Evolutionary conservation across 2,888 invertebrate genomes (phyloP).

Genomic region (Epiblema foenella): DNA sequence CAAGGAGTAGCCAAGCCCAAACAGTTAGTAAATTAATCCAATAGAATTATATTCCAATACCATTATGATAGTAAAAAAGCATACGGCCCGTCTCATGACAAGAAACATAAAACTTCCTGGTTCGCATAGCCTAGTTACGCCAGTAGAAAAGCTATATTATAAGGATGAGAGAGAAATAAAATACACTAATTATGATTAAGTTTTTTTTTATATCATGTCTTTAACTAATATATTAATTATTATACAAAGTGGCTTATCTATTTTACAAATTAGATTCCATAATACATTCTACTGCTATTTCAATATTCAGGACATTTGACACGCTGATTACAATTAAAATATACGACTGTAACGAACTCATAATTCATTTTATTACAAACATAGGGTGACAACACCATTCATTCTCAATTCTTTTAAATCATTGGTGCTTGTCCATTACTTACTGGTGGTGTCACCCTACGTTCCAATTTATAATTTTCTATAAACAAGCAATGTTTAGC

Average conservation of each 20-base stretch:
- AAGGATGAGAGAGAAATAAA: neutral
- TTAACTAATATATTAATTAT: constrained; percentile 77
- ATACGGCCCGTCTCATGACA: no score
- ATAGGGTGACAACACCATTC: no score
- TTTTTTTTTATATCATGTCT: constrained; percentile 80
- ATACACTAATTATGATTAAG: constrained; percentile 55
- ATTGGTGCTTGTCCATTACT: no score
- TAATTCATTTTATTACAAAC: constrained; percentile 53
- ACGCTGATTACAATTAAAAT: constrained; percentile 62
- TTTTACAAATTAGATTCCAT: constrained; percentile 63
- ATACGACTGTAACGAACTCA: constrained; percentile 49
- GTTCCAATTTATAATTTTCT: constrained; percentile 52
- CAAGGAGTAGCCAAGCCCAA: no score
- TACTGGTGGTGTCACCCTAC: no score
- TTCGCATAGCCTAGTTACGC: no score
- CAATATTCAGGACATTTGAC: constrained; percentile 73
- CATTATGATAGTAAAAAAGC: no score
- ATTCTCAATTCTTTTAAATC: no score
- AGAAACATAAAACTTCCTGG: no score
- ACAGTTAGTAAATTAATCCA: no score
- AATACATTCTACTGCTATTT: constrained; percentile 57
- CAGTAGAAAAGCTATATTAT: no score
- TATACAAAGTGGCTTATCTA: constrained; percentile 80
- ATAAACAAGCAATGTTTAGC: constrained; percentile 51
- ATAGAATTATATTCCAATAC: no score